A percentile compares a stretch with the other conserved stretches of the same genome.
These are phyloP conservation scores for Glomeris maerens DNA, from an alignment of 1,140 invertebrate genomes.

Conservation along the genomic window DNA sequence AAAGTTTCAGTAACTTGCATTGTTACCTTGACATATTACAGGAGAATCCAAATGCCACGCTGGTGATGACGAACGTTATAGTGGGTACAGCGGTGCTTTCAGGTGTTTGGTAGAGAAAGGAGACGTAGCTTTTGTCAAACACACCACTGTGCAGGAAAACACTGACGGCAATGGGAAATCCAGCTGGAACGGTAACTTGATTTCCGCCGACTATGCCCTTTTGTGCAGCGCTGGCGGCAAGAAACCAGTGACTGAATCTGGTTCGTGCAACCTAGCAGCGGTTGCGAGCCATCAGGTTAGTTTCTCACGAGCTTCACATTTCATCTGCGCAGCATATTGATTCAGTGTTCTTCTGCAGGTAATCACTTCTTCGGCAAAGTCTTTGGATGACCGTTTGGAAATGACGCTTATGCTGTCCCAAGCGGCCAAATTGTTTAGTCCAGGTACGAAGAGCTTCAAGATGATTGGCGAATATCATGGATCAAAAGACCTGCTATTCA, in stretches of 20 bases:
- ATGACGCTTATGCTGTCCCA: neutral
- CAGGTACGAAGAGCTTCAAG: neutral
- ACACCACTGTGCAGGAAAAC: constrained; percentile 57
- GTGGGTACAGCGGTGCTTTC: neutral
- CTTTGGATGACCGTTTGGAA: neutral
- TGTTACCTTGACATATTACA: too few species aligned
- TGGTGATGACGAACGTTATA: neutral
- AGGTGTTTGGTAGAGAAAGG: constrained; percentile 66
- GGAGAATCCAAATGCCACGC: neutral
- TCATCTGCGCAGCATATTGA: neutral
- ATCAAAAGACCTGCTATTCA: neutral
- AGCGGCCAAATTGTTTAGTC: neutral
- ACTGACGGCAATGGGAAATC: constrained; percentile 29
- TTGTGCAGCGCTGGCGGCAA: constrained; percentile 70
- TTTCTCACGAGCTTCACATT: neutral
- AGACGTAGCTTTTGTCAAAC: constrained; percentile 82
- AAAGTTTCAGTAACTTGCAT: too few species aligned
- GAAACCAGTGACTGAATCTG: constrained; percentile 50
- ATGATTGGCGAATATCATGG: neutral
- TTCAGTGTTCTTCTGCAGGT: neutral
- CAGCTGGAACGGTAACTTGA: constrained; percentile 31
- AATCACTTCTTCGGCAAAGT: neutral
- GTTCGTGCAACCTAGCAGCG: constrained; percentile 66
- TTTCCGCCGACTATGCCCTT: constrained; percentile 51
- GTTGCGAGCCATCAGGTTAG: constrained; percentile 28